Evolutionary conservation across 2,888 invertebrate genomes (phyloP), one percentile per base, ranked within the genome.

Genomic region (Automeris io): DNA sequence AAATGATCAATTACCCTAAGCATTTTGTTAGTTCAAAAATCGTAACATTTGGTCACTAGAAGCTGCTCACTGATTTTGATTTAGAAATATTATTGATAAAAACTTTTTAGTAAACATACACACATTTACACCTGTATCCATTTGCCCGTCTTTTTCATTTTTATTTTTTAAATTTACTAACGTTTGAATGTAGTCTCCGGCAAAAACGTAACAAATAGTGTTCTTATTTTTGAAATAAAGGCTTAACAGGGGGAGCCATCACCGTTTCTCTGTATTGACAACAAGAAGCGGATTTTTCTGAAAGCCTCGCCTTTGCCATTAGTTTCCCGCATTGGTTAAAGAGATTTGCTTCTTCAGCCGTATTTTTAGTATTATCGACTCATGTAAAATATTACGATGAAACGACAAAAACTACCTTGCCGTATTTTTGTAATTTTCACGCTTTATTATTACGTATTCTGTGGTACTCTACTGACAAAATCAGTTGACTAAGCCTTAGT

Each of bases 271-370:
- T 72, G 83, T 86, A 85, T 85, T 85, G 85, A 86, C 85, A 86
- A 86, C 82, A 81, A 81, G 81, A 79, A 83, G 78, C 81, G 82
- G 85, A 85, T 86, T 85, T 82, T 64, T 63, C 64, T 73, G 72
- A 82, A 82, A 85, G 81, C 82, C 76, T 76, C 85, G 85, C 85
- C 82, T 83, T 68, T 68, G 81, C 85, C 85, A 86, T 86, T 86
- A 86, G 85, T 85, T 86, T 80, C 77, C 74, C 82, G 79, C 81
- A 69, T 80, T 74, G 79, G 81, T 85, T 85, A 85, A 85, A 85
- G 83, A 85, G 85, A 85, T 83, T 86, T 83, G 77, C 79, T 64
- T 74, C 73, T 68, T 64, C 69, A 66, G 66, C 70, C 70, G 72
- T 69, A 70, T 78, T 77, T 80, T 71, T 65, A 62, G 79, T 78